Conservation (phyloP, 2,113 vertebrate species). For the Psophia crepitans region DNA sequence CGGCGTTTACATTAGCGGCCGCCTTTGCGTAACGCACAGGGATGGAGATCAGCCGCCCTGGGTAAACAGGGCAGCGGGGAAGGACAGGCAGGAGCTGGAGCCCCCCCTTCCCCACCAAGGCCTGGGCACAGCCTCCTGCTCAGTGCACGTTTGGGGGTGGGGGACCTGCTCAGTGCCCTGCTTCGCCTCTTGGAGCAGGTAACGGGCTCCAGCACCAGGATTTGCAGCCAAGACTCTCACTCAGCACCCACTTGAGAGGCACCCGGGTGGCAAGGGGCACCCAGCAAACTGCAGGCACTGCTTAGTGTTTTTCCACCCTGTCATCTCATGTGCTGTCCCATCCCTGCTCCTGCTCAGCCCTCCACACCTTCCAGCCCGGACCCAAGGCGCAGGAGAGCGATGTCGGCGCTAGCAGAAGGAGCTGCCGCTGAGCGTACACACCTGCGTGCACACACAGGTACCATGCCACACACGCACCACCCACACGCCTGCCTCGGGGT, state of each 20-base stretch:
- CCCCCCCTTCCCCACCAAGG: too few species aligned
- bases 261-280: neutral
- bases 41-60: neutral
- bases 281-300: neutral
- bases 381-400: neutral
- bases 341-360: neutral
- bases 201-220: neutral
- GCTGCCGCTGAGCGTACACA: fast-evolving
- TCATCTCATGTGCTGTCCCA: neutral
- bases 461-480: neutral
- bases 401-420: neutral
- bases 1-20: conserved; percentile 9
- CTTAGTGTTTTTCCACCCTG: neutral
- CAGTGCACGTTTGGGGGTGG: neutral
- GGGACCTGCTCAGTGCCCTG: fast-evolving
- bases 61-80: neutral
- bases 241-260: neutral
- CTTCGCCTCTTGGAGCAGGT: neutral
- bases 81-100: neutral
- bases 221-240: neutral
- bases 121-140: too few species aligned
- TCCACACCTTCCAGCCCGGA: neutral
- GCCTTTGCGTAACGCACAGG: conserved; percentile 7
- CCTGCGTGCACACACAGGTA: neutral
- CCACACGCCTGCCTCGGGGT: neutral